These are phyloP conservation scores for Pipra filicauda DNA, from an alignment of 2,113 vertebrate species.

Conservation along the genomic window DNA sequence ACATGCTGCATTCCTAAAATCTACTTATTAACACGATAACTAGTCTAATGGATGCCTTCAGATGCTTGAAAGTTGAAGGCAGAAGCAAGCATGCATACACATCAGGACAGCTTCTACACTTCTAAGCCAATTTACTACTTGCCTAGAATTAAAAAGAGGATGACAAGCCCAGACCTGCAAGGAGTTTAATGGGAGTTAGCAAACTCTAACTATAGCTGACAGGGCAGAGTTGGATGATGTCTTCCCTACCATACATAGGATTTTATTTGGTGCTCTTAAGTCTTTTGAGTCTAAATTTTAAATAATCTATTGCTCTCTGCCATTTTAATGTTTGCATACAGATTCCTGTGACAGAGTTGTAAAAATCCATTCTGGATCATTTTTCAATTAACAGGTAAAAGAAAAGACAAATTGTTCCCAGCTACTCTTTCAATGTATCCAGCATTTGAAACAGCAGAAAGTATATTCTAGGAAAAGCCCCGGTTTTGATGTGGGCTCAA, in stretches of 20 bases:
- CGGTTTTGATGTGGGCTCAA: background rate
- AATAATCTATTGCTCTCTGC: background rate
- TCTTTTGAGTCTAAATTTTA: background rate
- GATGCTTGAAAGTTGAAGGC: constrained; percentile 24
- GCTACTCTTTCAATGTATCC: background rate
- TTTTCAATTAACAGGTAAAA: background rate
- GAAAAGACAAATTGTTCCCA: background rate
- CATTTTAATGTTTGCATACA: background rate
- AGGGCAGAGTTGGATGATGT: background rate
- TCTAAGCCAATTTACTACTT: constrained; percentile 47
- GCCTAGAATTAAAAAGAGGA: constrained; percentile 39
- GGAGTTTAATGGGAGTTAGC: background rate
- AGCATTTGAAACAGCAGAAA: background rate
- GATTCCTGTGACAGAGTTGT: background rate
- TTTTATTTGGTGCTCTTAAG: background rate
- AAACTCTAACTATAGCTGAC: background rate
- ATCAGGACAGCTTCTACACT: constrained; percentile 12
- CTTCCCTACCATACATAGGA: background rate
- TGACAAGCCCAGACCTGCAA: background rate
- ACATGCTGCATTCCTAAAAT: background rate
- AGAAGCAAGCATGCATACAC: background rate
- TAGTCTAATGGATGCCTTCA: constrained; percentile 52
- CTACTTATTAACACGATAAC: constrained; percentile 15
- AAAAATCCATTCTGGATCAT: background rate
- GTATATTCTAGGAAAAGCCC: background rate